Evolutionary conservation across 2,888 invertebrate species (phyloP).

Genomic region (Operophtera brumata): DNA sequence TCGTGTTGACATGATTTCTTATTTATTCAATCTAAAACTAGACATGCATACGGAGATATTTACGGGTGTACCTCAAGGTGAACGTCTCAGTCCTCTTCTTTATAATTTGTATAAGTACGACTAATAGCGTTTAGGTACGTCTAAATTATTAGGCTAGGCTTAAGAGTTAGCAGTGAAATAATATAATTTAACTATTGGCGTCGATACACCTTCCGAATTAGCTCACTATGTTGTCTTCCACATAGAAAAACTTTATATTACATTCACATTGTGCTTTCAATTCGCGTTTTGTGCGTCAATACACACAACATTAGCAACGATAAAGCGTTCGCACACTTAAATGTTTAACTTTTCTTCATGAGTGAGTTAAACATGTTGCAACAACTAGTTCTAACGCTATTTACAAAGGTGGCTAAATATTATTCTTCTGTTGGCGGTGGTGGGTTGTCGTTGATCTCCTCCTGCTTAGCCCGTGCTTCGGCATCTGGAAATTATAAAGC

Average conservation of each 20-base stretch:
- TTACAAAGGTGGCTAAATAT: slow-evolving; percentile 78
- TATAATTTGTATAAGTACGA: slow-evolving; percentile 13
- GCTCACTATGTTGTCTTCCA: slow-evolving; percentile 79
- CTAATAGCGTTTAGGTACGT: slow-evolving; percentile 36
- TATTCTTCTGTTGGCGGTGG: slow-evolving; percentile 71
- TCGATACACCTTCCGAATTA: slow-evolving; percentile 47
- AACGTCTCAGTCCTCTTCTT: slow-evolving; percentile 21
- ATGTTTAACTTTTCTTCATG: slow-evolving; percentile 61
- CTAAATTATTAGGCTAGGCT: slow-evolving; percentile 42
- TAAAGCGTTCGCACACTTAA: slow-evolving; percentile 42
- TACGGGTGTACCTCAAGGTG: slow-evolving; percentile 33
- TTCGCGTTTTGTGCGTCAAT: slow-evolving; percentile 62
- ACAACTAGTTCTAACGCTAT: slow-evolving; percentile 72
- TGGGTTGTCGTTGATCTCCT: slow-evolving; percentile 58
- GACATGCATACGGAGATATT: slow-evolving; percentile 27
- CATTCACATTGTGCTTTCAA: slow-evolving; percentile 57
- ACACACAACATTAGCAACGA: slow-evolving; percentile 51
- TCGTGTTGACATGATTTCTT: slow-evolving; percentile 31
- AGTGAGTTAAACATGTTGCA: slow-evolving; percentile 67
- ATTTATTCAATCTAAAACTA: slow-evolving; percentile 28
- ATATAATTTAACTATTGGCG: slow-evolving; percentile 54
- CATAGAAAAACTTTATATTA: slow-evolving; percentile 60
- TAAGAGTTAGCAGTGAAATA: slow-evolving; percentile 48
- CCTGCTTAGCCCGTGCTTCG: slow-evolving; percentile 76
- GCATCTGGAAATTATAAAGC: slow-evolving; percentile 66